Base-by-base conservation (phyloP, 2,797 vertebrate genomes). In the Catamblyrhynchus diadema region DNA sequence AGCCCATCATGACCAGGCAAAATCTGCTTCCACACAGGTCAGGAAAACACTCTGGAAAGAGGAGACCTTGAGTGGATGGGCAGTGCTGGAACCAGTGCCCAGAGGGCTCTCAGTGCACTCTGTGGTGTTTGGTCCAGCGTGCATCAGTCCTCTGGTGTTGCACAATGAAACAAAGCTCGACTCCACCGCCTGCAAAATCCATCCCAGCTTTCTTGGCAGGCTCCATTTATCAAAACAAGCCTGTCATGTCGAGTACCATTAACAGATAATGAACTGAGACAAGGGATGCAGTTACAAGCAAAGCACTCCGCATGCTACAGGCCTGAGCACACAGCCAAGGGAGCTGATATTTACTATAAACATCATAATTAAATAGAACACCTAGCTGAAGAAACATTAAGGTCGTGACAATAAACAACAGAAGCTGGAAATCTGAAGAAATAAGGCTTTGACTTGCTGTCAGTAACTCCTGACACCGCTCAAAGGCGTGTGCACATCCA, bases 211-310 rank as follows among this genome's bases (percentile, higher is more conserved):
- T 99, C 98, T 97, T 97, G 98, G 98, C 97, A 98, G 98, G 97
- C 98, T 98, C 98, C 99, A 98, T 99, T 99, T 99, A 99, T 99
- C 99, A 98, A 98, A 97, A 98, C 98, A 98, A 98, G 98, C 98
- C 98, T 98, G 98, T 99, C 99, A 99, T 98, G 98, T 98, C 98
- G 99, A 99, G 98, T 98, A 98, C 98, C 98, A 99, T 99, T 99
- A 99, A 98, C 98, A 98, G 98, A 99, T 99, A 99, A 99, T 99
- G 98, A 99, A 99, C 99, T 98, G 98, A 99, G 98, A 99, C 98
- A 98, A 98, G 98, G 98, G 98, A 98, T 98, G 98, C 98, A 97
- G 98, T 98, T 98, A 98, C 98, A 98, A 98, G 99, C 97, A 98
- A 98, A 98, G 98, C 98, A 97, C 98, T 98, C 98, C 56, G 94